Conservation (phyloP, 2,888 invertebrate genomes). For the Athripsodes cinereus region DNA sequence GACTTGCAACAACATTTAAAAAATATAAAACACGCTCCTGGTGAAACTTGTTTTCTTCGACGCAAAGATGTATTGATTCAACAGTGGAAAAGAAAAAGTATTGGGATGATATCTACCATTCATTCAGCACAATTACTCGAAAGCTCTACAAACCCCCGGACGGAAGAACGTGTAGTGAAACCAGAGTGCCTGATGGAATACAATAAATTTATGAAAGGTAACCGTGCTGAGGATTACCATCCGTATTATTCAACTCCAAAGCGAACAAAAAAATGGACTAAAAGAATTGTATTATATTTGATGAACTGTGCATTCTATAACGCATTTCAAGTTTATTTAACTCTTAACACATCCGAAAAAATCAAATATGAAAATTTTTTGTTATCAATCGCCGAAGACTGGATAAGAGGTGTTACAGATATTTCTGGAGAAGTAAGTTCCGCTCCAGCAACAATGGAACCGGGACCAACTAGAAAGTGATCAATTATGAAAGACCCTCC, state of each 20-base stretch:
- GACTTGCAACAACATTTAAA: constrained; percentile 20
- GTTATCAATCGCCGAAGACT: neutral
- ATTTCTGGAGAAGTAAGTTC: too few relatives aligned
- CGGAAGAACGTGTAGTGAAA: constrained; percentile 23
- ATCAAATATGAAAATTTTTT: constrained; percentile 4
- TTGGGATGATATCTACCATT: constrained; percentile 26
- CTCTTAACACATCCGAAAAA: neutral
- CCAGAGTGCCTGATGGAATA: constrained; percentile 27
- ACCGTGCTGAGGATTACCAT: neutral
- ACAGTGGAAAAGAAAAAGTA: constrained; percentile 24
- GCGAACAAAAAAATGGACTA: neutral
- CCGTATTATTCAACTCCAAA: neutral
- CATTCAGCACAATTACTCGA: constrained; percentile 24
- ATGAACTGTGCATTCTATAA: constrained; percentile 13
- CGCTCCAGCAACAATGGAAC: too few relatives aligned
- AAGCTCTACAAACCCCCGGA: constrained; percentile 14
- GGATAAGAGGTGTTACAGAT: neutral
- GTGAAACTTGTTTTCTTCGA: constrained; percentile 23
- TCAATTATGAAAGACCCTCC: too few relatives aligned
- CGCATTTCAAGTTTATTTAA: constrained; percentile 13
- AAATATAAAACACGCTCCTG: constrained; percentile 17
- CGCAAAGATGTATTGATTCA: constrained; percentile 21
- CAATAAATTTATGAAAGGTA: neutral
- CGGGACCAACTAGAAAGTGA: too few relatives aligned
- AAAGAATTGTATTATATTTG: neutral